Evolutionary conservation across 2,888 invertebrate species (phyloP).

Genomic region (Calephelis perditalis): DNA sequence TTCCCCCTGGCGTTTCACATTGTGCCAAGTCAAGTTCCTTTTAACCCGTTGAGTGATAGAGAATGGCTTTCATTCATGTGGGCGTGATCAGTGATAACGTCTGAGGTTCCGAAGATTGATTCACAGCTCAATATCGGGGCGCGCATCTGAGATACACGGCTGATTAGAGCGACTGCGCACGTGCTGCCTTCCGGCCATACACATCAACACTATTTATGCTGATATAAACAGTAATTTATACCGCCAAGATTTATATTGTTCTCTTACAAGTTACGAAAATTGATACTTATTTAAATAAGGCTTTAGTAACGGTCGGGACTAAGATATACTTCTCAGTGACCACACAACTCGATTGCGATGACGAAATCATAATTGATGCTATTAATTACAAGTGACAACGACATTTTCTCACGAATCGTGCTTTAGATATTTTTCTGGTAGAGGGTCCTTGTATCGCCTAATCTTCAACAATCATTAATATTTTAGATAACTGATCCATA

Average conservation of each 20-base stretch:
- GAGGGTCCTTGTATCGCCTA: neutral
- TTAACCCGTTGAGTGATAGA: slow-evolving; percentile 36
- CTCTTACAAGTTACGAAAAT: slow-evolving; percentile 42
- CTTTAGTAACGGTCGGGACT: slow-evolving; percentile 41
- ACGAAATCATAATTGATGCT: slow-evolving; percentile 26
- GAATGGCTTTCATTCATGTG: slow-evolving; percentile 47
- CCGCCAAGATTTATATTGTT: slow-evolving; percentile 1
- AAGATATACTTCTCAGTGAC: slow-evolving; percentile 32
- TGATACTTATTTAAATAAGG: slow-evolving; percentile 56
- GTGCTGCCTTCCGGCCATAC: slow-evolving; percentile 49
- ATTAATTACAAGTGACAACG: slow-evolving; percentile 9
- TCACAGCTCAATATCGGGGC: slow-evolving; percentile 58
- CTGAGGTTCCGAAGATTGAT: slow-evolving; percentile 63
- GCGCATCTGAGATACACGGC: slow-evolving; percentile 55
- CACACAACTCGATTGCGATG: slow-evolving; percentile 44
- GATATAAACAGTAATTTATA: slow-evolving; percentile 44
- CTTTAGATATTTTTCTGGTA: neutral
- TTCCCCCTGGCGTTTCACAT: slow-evolving; percentile 5
- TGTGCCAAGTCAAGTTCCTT: slow-evolving; percentile 1
- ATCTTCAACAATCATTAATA: neutral
- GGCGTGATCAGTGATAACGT: slow-evolving; percentile 62
- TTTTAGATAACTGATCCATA: neutral
- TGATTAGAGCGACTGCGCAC: slow-evolving; percentile 51
- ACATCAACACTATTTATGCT: slow-evolving; percentile 44
- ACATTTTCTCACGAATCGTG: neutral